phyloP scores from a whole-genome alignment of 92 coral and sea anemone species.

The Bergia sp. region DNA sequence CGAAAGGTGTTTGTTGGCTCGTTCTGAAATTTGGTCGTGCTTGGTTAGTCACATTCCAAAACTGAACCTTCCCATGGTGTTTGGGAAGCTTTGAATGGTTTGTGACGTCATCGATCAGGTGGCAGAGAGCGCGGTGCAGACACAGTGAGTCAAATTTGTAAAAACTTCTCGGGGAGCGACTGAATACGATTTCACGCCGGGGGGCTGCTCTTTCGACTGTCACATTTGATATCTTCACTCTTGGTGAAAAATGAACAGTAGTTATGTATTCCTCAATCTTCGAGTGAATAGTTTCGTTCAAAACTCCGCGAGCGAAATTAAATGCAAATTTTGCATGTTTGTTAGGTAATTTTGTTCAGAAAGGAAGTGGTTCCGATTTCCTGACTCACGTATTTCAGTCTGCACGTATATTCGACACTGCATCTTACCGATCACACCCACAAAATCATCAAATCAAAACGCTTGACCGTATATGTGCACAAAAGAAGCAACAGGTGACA shows the following conservation, averaged over 20 bases:
- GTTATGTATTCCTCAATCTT: conserved; percentile 1
- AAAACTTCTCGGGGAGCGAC: conserved; percentile 29
- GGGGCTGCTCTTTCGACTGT: conserved; percentile 54
- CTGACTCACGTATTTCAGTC: conserved; percentile 37
- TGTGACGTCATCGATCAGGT: conserved; percentile 77
- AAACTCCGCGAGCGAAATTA: not conserved
- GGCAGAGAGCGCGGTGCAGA: conserved; percentile 39
- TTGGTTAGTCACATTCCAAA: conserved; percentile 44
- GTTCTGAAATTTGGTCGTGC: conserved; percentile 30
- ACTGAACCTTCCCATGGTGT: conserved; percentile 41
- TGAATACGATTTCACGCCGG: conserved; percentile 63
- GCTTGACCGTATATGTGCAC: conserved; percentile 49
- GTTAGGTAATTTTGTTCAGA: not conserved
- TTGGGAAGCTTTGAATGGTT: conserved; percentile 56
- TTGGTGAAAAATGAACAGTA: conserved; percentile 12
- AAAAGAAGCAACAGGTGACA: conserved; percentile 51
- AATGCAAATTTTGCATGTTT: conserved; percentile 9
- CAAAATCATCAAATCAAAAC: conserved; percentile 40
- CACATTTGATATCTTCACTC: conserved; percentile 16
- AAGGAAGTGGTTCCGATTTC: conserved; percentile 36
- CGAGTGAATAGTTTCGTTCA: conserved; percentile 29
- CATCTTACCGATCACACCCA: conserved; percentile 32
- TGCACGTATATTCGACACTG: conserved; percentile 23
- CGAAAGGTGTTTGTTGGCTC: conserved; percentile 14
- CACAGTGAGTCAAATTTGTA: conserved; percentile 43